These are phyloP conservation scores for Xanthia togata DNA, from an alignment of 2,888 invertebrate species.

Conservation along the genomic window DNA sequence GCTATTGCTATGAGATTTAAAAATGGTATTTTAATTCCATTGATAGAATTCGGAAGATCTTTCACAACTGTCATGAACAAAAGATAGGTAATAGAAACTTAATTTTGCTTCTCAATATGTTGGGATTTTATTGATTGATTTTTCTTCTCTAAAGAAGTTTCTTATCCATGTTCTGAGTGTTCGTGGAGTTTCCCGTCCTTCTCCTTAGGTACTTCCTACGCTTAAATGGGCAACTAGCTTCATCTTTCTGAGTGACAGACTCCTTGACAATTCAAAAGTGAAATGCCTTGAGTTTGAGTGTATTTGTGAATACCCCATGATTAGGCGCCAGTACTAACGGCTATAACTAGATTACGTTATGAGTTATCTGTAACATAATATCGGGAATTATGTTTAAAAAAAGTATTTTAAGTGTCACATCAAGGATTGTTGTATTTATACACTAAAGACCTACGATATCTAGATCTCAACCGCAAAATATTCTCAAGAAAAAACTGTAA, in stretches of 20 bases:
- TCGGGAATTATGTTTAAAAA: too few species aligned
- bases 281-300: too few species aligned
- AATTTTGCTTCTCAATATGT: neutral
- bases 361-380: neutral
- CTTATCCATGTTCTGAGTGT: too few species aligned
- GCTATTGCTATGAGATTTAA: constrained; percentile 35
- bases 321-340: neutral
- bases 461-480: neutral
- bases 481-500: too few species aligned
- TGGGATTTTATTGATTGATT: neutral
- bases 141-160: neutral
- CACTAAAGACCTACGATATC: neutral
- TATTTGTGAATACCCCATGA: neutral
- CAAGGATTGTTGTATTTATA: too few species aligned
- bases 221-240: too few species aligned
- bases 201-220: too few species aligned
- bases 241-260: too few species aligned
- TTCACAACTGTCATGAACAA: too few species aligned
- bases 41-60: neutral
- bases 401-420: too few species aligned
- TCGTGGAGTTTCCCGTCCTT: too few species aligned
- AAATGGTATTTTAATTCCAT: neutral
- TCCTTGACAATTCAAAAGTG: too few species aligned
- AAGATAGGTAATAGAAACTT: neutral
- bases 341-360: neutral